Base-by-base conservation (phyloP, 1,140 invertebrate species). In the Nixonia krombeini region DNA sequence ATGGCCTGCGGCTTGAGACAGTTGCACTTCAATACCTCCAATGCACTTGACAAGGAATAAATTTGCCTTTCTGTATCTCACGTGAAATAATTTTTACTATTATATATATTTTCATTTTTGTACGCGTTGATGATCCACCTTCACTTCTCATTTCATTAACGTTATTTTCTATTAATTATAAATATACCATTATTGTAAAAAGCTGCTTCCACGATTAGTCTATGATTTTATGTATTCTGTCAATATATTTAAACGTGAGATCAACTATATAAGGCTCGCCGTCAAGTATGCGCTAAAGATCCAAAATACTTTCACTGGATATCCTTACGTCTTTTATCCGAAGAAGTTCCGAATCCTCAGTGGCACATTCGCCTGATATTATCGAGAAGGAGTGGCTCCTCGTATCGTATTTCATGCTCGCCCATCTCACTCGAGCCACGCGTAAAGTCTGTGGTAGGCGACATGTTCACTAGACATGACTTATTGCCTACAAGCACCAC, bases 401-500 rank as follows among this genome's bases (percentile, higher is more conserved):
- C 70, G 67, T 79, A 80, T 79, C 78, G 74, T 72, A 70, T 79
- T 80, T 76, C 77, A 78, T 71, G 55, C 58, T 62, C 47, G 47
- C 57, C 44, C 76, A 72, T 80, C 70, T 74, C 68, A 69, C 49
- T 45, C 62, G 38, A 49, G 61, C 61, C 61, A 65, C 70, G 77
- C 73, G 70, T 67, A 76, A 73, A 70, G 63, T 58, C 75, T 69
- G 70, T 71, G 63, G 71, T 78, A 79, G 76, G 74, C 75, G 78
- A 81, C 77, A 81, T 72, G 72, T 77, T 76, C 72, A 47, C 68
- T 61, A 70, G 75, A 78, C 75, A 57, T 81, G 79, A 82, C 73
- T 80, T 82, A 82, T 80, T 75, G 64, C 79, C 62, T 78, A 82
- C 80, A 79, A 82, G 77, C 73, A 76, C 77, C 74, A 77, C 77